phyloP scores from a whole-genome alignment of 92 coral and sea anemone genomes.

The Heteractis magnifica region DNA sequence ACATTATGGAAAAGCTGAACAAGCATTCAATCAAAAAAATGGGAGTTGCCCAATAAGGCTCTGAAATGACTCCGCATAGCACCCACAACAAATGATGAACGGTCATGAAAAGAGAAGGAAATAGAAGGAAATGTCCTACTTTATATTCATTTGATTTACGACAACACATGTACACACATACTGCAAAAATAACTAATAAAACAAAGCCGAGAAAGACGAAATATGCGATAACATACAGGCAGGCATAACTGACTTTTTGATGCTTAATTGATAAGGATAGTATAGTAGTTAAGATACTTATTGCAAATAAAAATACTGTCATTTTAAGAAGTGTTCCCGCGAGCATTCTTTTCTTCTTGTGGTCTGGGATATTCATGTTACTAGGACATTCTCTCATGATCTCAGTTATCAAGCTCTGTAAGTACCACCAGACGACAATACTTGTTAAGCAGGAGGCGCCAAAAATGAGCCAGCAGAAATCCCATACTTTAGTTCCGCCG shows the following conservation, averaged over 20 bases:
- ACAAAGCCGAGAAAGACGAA: too few species aligned
- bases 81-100: slow-evolving; percentile 30
- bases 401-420: background rate
- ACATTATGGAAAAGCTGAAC: slow-evolving; percentile 1
- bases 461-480: slow-evolving; percentile 8
- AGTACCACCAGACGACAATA: background rate
- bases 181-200: background rate
- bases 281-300: background rate
- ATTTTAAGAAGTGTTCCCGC: background rate
- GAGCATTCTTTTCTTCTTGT: background rate
- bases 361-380: background rate
- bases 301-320: background rate
- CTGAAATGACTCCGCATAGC: slow-evolving; percentile 6
- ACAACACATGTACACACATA: background rate
- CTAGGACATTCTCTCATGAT: background rate
- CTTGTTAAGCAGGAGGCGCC: background rate
- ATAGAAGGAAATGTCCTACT: background rate
- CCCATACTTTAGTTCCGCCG: background rate
- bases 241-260: too few species aligned
- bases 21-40: background rate
- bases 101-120: slow-evolving; percentile 35
- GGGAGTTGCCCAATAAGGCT: background rate
- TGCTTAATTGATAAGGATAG: too few species aligned
- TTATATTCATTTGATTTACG: background rate
- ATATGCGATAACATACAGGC: background rate